A percentile compares a stretch with the other conserved stretches of the same genome.
These are phyloP conservation scores for Gasteruption jaculator DNA, from an alignment of 2,888 invertebrate genomes.

Conservation along the genomic window DNA sequence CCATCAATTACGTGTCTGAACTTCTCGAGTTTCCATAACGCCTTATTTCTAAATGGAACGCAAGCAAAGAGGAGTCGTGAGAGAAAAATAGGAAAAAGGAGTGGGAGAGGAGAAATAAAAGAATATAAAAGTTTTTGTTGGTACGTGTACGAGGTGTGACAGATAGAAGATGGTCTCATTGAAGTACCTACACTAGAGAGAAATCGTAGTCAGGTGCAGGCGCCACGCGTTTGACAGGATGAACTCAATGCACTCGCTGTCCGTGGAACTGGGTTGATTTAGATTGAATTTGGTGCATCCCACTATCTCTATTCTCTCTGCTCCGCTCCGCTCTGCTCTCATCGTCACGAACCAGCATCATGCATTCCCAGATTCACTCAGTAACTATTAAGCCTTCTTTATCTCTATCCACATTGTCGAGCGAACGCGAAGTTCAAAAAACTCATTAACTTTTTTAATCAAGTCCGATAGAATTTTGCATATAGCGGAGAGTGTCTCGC, in stretches of 20 bases:
- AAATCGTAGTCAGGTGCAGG: constrained; percentile 16
- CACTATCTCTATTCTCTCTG: not conserved
- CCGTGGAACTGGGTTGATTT: constrained; percentile 30
- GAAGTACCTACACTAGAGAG: too few species aligned
- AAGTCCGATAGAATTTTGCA: too few species aligned
- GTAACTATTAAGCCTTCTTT: too few species aligned
- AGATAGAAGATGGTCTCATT: not conserved
- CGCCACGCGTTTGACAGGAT: constrained; percentile 21
- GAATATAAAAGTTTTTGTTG: constrained; percentile 9
- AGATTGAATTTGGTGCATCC: constrained; percentile 27
- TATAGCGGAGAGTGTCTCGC: too few species aligned
- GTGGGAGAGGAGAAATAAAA: constrained; percentile 9
- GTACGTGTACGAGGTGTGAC: too few species aligned
- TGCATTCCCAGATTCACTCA: too few species aligned
- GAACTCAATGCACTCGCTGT: constrained; percentile 15
- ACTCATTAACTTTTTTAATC: too few species aligned
- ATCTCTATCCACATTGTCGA: too few species aligned
- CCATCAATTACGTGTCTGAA: too few species aligned
- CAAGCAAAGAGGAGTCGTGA: constrained; percentile 15
- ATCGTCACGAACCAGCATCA: too few species aligned
- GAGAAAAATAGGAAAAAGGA: constrained; percentile 6
- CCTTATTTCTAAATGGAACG: constrained; percentile 24
- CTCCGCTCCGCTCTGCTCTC: not conserved
- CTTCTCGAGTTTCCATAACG: too few species aligned
- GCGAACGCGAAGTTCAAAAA: too few species aligned